These are phyloP conservation scores for Enhydra lutris DNA, from an alignment of 2,113 vertebrate genomes.

Conservation along the genomic window DNA sequence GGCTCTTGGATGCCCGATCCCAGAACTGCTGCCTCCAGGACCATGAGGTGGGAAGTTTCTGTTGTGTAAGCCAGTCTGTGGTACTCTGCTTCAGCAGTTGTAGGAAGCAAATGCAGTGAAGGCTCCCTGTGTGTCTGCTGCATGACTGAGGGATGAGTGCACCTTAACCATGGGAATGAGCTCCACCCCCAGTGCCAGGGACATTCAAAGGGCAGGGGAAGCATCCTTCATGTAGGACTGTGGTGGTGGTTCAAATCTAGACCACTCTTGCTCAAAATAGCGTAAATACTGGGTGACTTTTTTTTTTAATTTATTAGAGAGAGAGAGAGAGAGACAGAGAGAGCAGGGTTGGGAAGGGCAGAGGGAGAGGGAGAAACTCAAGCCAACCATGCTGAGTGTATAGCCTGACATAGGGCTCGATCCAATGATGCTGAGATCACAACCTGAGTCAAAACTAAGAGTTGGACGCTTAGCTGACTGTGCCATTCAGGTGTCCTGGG, in stretches of 20 bases:
- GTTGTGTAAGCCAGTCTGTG: background rate
- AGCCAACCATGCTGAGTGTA: background rate
- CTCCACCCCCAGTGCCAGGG: background rate
- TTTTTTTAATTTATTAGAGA: background rate
- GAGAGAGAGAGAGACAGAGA: background rate
- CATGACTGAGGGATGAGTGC: background rate
- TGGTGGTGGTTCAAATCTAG: background rate
- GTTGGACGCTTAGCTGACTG: background rate
- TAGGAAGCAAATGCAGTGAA: background rate
- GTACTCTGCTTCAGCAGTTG: rapidly evolving
- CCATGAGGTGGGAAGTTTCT: rapidly evolving
- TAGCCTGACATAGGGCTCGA: background rate
- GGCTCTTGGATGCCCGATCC: rapidly evolving
- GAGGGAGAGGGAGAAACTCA: background rate
- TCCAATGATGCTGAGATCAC: background rate
- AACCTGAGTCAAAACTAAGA: background rate
- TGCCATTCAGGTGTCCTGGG: background rate
- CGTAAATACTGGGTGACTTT: background rate
- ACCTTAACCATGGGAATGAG: too few species aligned
- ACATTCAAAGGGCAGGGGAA: background rate
- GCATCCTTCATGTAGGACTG: background rate
- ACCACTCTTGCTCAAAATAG: background rate
- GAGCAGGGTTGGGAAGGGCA: background rate
- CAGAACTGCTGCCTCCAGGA: background rate
- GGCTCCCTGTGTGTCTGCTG: too few species aligned